Conservation (phyloP, 2,797 vertebrate species). For the Periparus ater region DNA sequence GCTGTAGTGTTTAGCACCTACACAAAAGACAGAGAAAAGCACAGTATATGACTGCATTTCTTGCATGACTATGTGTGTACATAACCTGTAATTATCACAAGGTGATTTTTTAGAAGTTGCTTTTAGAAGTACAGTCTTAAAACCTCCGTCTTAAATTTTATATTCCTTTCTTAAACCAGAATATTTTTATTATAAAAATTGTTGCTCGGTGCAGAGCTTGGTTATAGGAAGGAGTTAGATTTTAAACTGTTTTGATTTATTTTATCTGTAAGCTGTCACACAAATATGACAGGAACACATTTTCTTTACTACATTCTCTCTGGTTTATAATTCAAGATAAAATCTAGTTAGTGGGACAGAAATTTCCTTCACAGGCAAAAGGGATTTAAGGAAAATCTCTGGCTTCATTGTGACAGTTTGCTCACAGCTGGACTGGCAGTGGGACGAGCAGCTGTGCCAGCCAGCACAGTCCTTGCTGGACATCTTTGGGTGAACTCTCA, state of each 20-base stretch:
- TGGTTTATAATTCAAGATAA: neutral
- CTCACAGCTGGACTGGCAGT: neutral
- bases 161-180: neutral
- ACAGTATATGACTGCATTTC: neutral
- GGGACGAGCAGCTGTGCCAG: neutral
- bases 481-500: neutral
- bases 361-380: neutral
- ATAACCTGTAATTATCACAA: neutral
- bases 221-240: neutral
- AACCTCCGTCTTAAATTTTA: neutral
- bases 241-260: neutral
- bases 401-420: neutral
- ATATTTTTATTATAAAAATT: neutral
- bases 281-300: neutral
- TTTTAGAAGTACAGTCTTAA: neutral
- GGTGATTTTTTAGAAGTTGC: neutral
- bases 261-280: neutral
- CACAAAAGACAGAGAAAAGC: neutral
- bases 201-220: neutral
- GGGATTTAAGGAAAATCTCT: neutral
- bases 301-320: neutral
- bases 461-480: neutral
- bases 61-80: neutral
- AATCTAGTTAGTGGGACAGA: neutral
- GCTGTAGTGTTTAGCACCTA: neutral